Conservation (phyloP, 2,113 vertebrate species). For the Rhinolophus sinicus region DNA sequence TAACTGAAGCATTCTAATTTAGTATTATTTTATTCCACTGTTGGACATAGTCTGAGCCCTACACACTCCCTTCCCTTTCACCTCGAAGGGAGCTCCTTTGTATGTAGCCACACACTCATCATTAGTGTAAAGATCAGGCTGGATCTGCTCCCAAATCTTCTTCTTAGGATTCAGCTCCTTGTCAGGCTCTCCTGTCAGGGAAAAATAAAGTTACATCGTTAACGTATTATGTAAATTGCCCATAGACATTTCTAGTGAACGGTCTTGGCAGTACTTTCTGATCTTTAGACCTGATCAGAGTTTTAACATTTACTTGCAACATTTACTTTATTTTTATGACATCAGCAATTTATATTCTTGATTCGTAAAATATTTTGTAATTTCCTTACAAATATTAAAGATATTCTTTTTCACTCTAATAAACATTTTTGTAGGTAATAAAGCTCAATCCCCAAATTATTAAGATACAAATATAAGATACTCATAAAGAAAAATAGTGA, state of each 20-base stretch:
- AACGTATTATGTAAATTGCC: not conserved
- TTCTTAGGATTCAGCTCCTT: conserved; percentile 99
- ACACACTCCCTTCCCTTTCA: conserved; percentile 94
- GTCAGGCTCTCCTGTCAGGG: conserved; percentile 93
- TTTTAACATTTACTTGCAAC: conserved; percentile 7
- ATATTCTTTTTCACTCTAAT: not conserved
- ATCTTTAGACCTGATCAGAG: not conserved
- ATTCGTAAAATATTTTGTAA: not conserved
- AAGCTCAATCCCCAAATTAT: not conserved
- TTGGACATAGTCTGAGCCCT: conserved; percentile 95
- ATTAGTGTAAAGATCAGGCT: conserved; percentile 94
- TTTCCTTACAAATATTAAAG: conserved; percentile 26
- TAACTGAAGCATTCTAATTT: not conserved
- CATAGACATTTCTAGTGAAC: not conserved
- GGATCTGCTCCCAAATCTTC: conserved; percentile 98
- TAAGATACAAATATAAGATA: not conserved
- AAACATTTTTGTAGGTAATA: not conserved
- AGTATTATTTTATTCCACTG: conserved; percentile 93
- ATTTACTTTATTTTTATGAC: conserved; percentile 25
- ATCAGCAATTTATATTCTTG: not conserved
- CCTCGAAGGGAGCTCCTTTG: conserved; percentile 94
- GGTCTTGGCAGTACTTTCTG: not conserved
- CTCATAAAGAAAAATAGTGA: not conserved
- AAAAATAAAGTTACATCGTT: conserved; percentile 33
- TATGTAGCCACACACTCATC: conserved; percentile 93